Conservation (phyloP, 2,113 vertebrate genomes). For the Echinops telfairi region DNA sequence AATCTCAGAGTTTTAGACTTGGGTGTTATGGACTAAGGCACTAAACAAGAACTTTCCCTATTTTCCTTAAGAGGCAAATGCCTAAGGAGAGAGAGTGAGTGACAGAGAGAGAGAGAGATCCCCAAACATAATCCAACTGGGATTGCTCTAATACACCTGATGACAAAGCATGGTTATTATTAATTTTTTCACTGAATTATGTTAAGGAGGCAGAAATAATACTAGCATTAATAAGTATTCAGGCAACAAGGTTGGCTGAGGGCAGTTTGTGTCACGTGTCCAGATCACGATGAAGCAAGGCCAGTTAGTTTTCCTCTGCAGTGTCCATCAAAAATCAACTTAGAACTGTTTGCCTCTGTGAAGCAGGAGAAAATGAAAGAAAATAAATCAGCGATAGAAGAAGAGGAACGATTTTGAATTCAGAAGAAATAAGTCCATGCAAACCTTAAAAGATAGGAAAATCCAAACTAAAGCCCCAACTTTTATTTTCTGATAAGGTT, state of each 20-base stretch:
- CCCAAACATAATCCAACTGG: background rate
- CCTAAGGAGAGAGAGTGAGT: background rate
- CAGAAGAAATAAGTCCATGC: slow-evolving; percentile 26
- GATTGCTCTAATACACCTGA: background rate
- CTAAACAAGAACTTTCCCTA: background rate
- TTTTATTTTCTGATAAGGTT: background rate
- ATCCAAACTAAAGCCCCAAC: slow-evolving; percentile 22
- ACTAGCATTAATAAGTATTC: slow-evolving; percentile 17
- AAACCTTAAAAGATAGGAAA: slow-evolving; percentile 39
- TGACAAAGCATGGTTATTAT: slow-evolving; percentile 12
- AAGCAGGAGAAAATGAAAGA: slow-evolving; percentile 15
- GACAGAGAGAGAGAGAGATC: background rate
- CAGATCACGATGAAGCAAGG: slow-evolving; percentile 28
- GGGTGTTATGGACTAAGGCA: background rate
- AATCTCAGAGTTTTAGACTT: slow-evolving; percentile 43
- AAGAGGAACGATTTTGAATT: slow-evolving; percentile 40
- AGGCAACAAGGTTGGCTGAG: slow-evolving; percentile 7
- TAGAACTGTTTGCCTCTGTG: slow-evolving; percentile 37
- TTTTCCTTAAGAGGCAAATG: slow-evolving; percentile 14
- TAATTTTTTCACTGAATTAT: slow-evolving; percentile 52
- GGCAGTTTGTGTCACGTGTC: background rate
- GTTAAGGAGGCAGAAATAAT: slow-evolving; percentile 54
- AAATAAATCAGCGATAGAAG: slow-evolving; percentile 41
- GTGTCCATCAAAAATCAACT: slow-evolving; percentile 38
- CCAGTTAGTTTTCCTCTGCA: background rate